Conservation (phyloP, 2,113 vertebrate species). For the Atlantisia rogersi region DNA sequence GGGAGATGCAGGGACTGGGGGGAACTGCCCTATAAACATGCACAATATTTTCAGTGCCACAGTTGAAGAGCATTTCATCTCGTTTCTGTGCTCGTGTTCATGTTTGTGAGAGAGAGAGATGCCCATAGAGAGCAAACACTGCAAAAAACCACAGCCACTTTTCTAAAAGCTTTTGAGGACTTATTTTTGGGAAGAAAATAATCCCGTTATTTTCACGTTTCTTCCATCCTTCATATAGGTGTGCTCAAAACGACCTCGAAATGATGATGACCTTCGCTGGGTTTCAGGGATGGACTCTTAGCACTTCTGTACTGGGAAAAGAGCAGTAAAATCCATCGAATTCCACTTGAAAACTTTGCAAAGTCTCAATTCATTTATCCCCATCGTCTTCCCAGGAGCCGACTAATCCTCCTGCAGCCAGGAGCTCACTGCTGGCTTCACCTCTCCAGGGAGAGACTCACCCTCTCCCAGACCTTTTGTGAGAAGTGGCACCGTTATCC, state of each 20-base stretch:
- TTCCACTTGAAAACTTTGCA: slow-evolving; percentile 40
- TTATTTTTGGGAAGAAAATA: background rate
- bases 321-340: background rate
- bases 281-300: background rate
- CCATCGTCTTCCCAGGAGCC: slow-evolving; percentile 36
- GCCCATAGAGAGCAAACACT: background rate
- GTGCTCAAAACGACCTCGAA: background rate
- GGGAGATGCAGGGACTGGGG: background rate
- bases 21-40: background rate
- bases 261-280: background rate
- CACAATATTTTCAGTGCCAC: rapidly evolving
- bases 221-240: background rate
- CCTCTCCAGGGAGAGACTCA: slow-evolving; percentile 49
- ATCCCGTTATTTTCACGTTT: background rate
- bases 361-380: slow-evolving; percentile 45
- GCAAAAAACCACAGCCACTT: background rate
- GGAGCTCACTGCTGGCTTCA: slow-evolving; percentile 41
- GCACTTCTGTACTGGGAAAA: background rate
- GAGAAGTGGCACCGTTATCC: slow-evolving; percentile 72
- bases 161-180: background rate
- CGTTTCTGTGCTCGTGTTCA: background rate
- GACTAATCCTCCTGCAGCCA: slow-evolving; percentile 48
- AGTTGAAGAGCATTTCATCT: background rate
- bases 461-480: slow-evolving; percentile 62
- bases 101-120: background rate